Evolutionary conservation across 2,797 vertebrate species (phyloP).

Genomic region (Phrynocephalus guinanensis): DNA sequence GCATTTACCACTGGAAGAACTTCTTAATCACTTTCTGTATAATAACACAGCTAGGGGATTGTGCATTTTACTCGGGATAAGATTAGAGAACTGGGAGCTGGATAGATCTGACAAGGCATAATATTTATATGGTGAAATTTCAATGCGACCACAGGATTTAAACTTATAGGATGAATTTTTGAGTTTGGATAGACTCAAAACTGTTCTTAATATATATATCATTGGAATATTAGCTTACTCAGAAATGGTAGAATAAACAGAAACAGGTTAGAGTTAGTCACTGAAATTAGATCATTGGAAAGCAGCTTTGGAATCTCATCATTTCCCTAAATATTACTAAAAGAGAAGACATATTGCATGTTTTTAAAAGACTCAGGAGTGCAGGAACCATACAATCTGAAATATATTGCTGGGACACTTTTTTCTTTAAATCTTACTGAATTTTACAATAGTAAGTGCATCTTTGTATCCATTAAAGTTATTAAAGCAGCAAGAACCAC

Average conservation of each 20-base stretch:
- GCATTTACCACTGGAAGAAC: constrained; percentile 31
- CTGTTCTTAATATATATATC: background rate
- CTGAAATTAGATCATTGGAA: constrained; percentile 1
- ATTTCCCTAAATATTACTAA: constrained; percentile 39
- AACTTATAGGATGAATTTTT: constrained; percentile 16
- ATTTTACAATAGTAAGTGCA: background rate
- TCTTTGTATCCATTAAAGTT: background rate
- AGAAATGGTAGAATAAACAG: constrained; percentile 28
- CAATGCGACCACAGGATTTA: constrained; percentile 11
- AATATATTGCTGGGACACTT: background rate
- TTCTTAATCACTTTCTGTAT: constrained; percentile 30
- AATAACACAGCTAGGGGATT: constrained; percentile 3
- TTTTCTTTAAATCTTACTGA: background rate
- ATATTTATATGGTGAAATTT: constrained; percentile 23
- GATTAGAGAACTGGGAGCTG: constrained; percentile 31
- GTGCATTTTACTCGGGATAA: constrained; percentile 32
- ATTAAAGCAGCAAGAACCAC: background rate
- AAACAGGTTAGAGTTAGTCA: constrained; percentile 39
- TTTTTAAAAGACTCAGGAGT: background rate
- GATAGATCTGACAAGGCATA: background rate
- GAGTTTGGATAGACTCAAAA: constrained; percentile 2
- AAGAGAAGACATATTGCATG: background rate
- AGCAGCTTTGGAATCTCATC: constrained; percentile 28
- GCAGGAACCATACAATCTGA: background rate
- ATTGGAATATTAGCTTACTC: constrained; percentile 25